Evolutionary conservation across 2,797 vertebrate species (phyloP).

Genomic region (Sebastes vulpes): DNA sequence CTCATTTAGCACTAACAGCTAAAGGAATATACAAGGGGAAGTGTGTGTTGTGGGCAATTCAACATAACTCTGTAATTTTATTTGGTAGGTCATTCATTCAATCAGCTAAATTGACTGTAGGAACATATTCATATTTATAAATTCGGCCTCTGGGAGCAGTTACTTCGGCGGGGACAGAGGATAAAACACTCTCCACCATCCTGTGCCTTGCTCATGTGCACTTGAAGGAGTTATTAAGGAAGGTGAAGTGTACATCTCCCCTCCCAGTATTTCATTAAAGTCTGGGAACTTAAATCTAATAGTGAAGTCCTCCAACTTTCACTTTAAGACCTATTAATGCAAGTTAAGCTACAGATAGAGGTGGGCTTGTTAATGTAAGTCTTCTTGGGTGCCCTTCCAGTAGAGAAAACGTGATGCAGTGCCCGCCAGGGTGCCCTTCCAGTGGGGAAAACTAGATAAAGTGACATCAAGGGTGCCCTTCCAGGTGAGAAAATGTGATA

Average conservation of each 20-base stretch:
- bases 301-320: conserved; percentile 2
- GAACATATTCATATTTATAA: conserved; percentile 63
- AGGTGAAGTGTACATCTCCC: neutral
- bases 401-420: too few relatives aligned
- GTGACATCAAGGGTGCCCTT: too few relatives aligned
- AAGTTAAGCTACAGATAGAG: conserved; percentile 18
- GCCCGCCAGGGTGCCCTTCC: too few relatives aligned
- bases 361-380: conserved; percentile 7
- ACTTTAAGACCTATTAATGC: conserved; percentile 6
- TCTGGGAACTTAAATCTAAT: conserved; percentile 5
- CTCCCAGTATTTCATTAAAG: conserved; percentile 4
- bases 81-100: conserved; percentile 52
- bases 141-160: conserved; percentile 32
- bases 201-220: conserved; percentile 30
- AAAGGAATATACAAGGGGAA: conserved; percentile 36
- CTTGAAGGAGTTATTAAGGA: neutral
- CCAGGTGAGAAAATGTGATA: too few relatives aligned
- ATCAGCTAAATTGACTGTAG: conserved; percentile 49
- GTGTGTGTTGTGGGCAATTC: conserved; percentile 25
- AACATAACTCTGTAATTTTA: conserved; percentile 43
- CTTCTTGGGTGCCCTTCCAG: too few relatives aligned
- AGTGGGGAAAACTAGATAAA: too few relatives aligned
- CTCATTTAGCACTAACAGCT: conserved; percentile 33
- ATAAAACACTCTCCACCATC: conserved; percentile 11
- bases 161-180: neutral